Conservation (phyloP, 2,888 invertebrate genomes). For the Dynastes grantii region DNA sequence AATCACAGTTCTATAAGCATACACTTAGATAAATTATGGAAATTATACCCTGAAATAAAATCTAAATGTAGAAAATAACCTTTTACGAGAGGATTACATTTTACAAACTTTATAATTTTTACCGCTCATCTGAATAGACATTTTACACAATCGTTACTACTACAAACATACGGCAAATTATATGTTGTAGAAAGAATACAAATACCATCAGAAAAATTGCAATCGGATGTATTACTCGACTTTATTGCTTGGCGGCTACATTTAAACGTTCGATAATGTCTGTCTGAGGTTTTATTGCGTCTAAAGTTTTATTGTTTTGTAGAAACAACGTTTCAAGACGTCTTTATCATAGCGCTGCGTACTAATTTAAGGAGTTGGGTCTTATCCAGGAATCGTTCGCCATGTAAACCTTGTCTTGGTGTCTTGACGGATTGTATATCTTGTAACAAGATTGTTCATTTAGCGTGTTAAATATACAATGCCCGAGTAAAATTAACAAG, state of each 20-base stretch:
- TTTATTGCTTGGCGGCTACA: conserved; percentile 13
- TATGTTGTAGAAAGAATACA: not conserved
- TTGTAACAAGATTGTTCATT: not conserved
- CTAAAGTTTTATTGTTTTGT: conserved; percentile 28
- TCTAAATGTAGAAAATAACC: no score
- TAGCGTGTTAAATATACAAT: no score
- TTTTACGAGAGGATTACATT: no score
- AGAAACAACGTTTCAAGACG: conserved; percentile 27
- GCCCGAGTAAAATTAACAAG: no score
- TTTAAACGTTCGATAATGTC: conserved; percentile 30
- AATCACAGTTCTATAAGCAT: no score
- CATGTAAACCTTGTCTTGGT: not conserved
- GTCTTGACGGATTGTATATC: not conserved
- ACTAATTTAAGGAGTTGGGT: conserved; percentile 36
- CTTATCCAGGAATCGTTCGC: conserved; percentile 24
- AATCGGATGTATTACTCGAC: conserved; percentile 20
- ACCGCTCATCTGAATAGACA: no score
- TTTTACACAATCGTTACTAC: no score
- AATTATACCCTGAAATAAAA: no score
- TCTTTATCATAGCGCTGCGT: conserved; percentile 20
- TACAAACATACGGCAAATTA: no score
- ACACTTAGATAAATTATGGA: no score
- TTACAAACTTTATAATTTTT: no score
- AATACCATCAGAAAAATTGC: conserved; percentile 28
- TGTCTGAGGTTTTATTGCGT: conserved; percentile 15